Evolutionary conservation across 1,140 invertebrate species (phyloP), one percentile per base, ranked within the genome.

Genomic region (Drosophila navojoa): DNA sequence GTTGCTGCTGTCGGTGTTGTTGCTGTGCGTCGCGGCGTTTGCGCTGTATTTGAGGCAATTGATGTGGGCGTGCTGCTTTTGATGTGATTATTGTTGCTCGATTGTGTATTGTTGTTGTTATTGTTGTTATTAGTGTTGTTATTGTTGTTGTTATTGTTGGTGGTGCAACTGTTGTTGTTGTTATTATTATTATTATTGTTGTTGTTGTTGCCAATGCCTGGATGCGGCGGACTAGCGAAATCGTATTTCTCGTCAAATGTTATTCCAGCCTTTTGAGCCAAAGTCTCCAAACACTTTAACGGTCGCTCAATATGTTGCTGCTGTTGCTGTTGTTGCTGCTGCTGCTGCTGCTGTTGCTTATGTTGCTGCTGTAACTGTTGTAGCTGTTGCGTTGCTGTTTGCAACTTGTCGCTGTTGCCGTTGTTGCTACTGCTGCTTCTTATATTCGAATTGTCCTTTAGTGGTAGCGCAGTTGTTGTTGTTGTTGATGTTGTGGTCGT

Each of bases 211-310:
- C 57, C 93, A 93, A 71, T 93, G 90, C 85, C 90, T 38, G 86
- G 93, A 85, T 92, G 91, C 54, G 84, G 92, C 44, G 81, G 93
- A 84, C 91, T 93, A 62, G 94, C 94, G 66, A 94, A 93, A 91
- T 95, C 94, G 92, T 95, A 95, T 90, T 95, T 95, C 89, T 95
- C 94, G 79, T 95, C 94, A 76, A 94, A 94, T 27, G 94, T 95
- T 10, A 95, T 95, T 2, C 94, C 94, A 53, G 94, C 94, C 73
- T 95, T 95, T 74, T 95, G 94, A 10, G 94, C 94, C 40, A 95
- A 92, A 7, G 94, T 95, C 77, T 95, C 94, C 71, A 95, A 90
- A 78, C 94, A 95, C 93, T 95, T 94, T n/a, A 95, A 90, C 0
- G 94, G 94, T 35, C 94, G 76, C 64, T 91, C 89, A 59, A 45